Evolutionary conservation across 2,113 vertebrate genomes (phyloP), one percentile per base, ranked within the genome.

Genomic region (Psophia crepitans): DNA sequence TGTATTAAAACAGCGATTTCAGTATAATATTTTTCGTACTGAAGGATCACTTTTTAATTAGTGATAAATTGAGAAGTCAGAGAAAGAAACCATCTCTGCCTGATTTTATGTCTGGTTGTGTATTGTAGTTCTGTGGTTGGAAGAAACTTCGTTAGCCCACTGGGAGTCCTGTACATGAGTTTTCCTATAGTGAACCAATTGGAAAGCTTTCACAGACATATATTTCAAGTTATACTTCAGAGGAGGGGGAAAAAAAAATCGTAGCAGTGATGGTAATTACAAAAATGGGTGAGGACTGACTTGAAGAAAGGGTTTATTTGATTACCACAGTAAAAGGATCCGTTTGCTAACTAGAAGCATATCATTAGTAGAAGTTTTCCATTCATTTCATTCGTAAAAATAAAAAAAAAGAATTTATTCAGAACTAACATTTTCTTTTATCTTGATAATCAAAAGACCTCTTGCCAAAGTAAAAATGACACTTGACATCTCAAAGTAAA

Each of bases 401-500:
- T 87, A 58, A 89, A 96, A 96, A 93, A 95, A 70, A 88, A 71
- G 83, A 92, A 71, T 81, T 94, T 93, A 90, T 90, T 93, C 92
- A 60, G 92, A 88, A 93, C 83, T 94, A 96, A 93, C 83, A 89
- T 81, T 56, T 75, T 79, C 93, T 96, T 96, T 96, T 58, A 95
- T 96, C 90, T 78, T 57, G 33, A 60, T 92, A 95, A 92, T 95
- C 95, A 96, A 96, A 96, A 90, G 92, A 68, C 51, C 73, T 92
- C 86, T 95, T 75, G 48, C 51, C 48, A 89, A 84, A 96, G 76
- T 53, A 44, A 64, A 96, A 95, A 87, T 96, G 93, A 92, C 92
- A 90, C 83, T 96, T 96, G 95, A 89, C 88, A 65, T 94, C 92
- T 92, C 96, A 96, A 96, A 96, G 95, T 33, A 79, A 93, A 81